Conservation (phyloP, 1,140 invertebrate species). For the Mycetomoellerius zeteki region DNA sequence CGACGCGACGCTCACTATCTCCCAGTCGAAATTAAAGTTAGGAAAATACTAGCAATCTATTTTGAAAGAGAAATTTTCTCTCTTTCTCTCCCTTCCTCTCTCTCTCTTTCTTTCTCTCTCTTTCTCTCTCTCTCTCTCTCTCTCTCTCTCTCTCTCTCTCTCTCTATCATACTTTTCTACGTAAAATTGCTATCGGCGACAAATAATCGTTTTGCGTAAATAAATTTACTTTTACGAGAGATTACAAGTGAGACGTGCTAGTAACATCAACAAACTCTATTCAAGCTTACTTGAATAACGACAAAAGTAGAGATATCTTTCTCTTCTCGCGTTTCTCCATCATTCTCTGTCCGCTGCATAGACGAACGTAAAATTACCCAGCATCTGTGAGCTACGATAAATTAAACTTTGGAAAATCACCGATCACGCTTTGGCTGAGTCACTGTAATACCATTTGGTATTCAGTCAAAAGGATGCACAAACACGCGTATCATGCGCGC, state of each 20-base stretch:
- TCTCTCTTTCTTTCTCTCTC: neutral
- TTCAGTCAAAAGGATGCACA: slow-evolving; percentile 33
- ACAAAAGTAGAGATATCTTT: slow-evolving; percentile 1
- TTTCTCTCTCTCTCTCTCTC: neutral
- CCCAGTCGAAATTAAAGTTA: neutral
- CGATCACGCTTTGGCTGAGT: slow-evolving; percentile 26
- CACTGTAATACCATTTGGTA: slow-evolving; percentile 29
- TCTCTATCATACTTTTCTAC: neutral
- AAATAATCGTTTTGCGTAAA: slow-evolving; percentile 16
- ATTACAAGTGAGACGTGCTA: slow-evolving; percentile 10
- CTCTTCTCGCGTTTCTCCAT: neutral
- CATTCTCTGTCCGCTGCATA: slow-evolving; percentile 2
- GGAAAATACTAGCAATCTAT: slow-evolving; percentile 1
- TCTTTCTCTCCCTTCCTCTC: neutral
- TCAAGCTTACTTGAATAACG: slow-evolving; percentile 12
- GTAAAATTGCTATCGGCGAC: neutral
- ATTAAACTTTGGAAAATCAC: slow-evolving; percentile 48
- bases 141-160: neutral
- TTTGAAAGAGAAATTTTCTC: neutral
- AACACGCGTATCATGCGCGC: neutral
- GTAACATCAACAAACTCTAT: neutral
- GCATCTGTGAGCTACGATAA: slow-evolving; percentile 9
- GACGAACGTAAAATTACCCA: slow-evolving; percentile 21
- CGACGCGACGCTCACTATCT: too few species aligned
- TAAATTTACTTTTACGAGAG: neutral